A percentile compares a stretch with the other conserved stretches of the same genome.
These are phyloP conservation scores for Enteromius fasciolatus DNA, from an alignment of 2,797 vertebrate genomes.

Conservation along the genomic window DNA sequence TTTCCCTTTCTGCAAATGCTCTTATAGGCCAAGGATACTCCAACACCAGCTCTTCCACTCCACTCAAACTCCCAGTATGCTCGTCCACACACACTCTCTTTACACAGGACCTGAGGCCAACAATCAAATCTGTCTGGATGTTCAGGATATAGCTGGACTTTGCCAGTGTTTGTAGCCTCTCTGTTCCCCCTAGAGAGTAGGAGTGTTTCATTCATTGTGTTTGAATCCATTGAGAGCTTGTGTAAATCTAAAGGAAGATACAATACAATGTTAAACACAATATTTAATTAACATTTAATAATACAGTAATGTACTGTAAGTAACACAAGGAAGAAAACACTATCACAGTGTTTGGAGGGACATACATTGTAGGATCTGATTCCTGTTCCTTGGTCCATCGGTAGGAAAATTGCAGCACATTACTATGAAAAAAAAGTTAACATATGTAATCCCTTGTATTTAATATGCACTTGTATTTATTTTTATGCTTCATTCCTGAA, in stretches of 20 bases:
- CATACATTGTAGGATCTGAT: slow-evolving; percentile 9
- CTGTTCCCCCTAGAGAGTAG: slow-evolving; percentile 5
- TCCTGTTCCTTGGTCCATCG: background rate
- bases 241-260: background rate
- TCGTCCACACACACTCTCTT: slow-evolving; percentile 40
- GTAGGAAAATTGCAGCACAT: background rate
- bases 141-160: slow-evolving; percentile 41
- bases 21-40: slow-evolving; percentile 52
- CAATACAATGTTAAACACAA: background rate
- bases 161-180: slow-evolving; percentile 33
- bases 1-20: slow-evolving; percentile 48
- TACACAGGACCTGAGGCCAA: slow-evolving; percentile 53
- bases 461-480: background rate
- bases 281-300: background rate
- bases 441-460: background rate
- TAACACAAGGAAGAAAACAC: background rate
- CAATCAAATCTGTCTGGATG: slow-evolving; percentile 52
- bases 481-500: background rate
- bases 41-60: slow-evolving; percentile 38
- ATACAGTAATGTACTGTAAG: background rate
- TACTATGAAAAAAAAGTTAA: background rate
- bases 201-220: background rate
- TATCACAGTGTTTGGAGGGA: background rate
- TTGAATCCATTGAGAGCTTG: background rate
- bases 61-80: slow-evolving; percentile 58